Evolutionary conservation across 2,113 vertebrate species (phyloP), one percentile per base, ranked within the genome.

Genomic region (Phocoena sinus): DNA sequence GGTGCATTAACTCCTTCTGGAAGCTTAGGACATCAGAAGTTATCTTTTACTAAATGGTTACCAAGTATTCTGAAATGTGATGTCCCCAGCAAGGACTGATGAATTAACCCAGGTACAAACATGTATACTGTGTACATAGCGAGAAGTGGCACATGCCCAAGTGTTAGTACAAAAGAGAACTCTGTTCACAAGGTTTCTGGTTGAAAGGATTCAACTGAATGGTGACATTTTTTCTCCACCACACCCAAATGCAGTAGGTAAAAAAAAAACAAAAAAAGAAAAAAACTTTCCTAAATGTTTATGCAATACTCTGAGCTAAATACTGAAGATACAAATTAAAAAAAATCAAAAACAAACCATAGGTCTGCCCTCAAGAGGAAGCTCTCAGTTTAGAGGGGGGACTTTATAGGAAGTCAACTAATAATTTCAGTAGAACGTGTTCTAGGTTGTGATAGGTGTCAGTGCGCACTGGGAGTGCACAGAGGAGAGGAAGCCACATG

Each of bases 1-100:
- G 89, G 58, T 87, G 60, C 3, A 80, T 91, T 96, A 96, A 97
- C 81, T 94, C 92, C 96, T 95, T 44, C 73, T 89, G 36, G 82
- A 95, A 97, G 79, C 82, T 92, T 92, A 96, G 65, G 68, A 79
- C 63, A 81, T 81, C 60, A 91, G 95, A 92, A 94, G 38, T 93
- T 87, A 58, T 91, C 83, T 71, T 94, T 94, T 58, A 81, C 60
- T 84, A 83, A 95, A 88, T 5, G 25, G 58, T 60, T 95, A 47
- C 28, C 0, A 3, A 86, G 26, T 92, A 79, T 89, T 92, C 41
- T 73, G 84, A 92, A 92, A 79, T 85, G 58, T 68, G 79, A 31
- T 53, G 12, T 70, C 17, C 15, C 11, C 17, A 60, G 76, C 77
- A 62, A 80, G 23, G 84, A 12, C 67, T 94, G 60, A 44, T 10